Evolutionary conservation across 2,888 invertebrate genomes (phyloP).

Genomic region (Stegana nigrithorax): DNA sequence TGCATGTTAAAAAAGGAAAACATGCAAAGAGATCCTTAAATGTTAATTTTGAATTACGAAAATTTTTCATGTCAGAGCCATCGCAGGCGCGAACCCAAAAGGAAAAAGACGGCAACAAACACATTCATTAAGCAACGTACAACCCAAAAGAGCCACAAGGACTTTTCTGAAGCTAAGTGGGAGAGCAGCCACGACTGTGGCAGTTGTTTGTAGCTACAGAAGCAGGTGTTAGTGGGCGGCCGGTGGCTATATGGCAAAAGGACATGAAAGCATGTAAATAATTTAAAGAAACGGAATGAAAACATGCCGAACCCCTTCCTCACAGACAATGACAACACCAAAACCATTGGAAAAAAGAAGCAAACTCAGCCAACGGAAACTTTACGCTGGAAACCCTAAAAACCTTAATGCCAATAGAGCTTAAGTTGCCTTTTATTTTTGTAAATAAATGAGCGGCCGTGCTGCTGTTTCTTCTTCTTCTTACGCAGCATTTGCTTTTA

Average conservation of each 20-base stretch:
- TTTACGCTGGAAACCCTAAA: constrained; percentile 36
- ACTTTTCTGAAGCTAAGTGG: background rate
- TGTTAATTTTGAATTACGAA: constrained; percentile 62
- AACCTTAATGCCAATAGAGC: constrained; percentile 57
- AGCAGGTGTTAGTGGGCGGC: background rate
- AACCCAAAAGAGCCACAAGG: background rate
- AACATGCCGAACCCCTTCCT: constrained; percentile 1
- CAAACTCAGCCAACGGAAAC: constrained; percentile 20
- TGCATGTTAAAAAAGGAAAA: constrained; percentile 31
- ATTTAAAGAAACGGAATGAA: constrained; percentile 50
- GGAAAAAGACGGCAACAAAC: background rate
- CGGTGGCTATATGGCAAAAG: background rate
- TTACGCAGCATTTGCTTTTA: background rate
- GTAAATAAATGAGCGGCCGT: constrained; percentile 22
- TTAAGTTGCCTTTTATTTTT: constrained; percentile 42
- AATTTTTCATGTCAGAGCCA: constrained; percentile 49
- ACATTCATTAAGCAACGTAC: too few species aligned
- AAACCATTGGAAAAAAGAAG: constrained; percentile 20
- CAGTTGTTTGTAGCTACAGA: background rate
- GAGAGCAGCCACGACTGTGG: background rate
- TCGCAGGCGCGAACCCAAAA: constrained; percentile 2
- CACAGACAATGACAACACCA: too few species aligned
- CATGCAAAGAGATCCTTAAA: constrained; percentile 59
- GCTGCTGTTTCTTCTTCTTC: background rate
- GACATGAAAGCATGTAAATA: constrained; percentile 42